A percentile compares a stretch with the other conserved stretches of the same genome.
Evolutionary conservation across 2,797 vertebrate genomes (phyloP).

Genomic region (Ciconia nigra): DNA sequence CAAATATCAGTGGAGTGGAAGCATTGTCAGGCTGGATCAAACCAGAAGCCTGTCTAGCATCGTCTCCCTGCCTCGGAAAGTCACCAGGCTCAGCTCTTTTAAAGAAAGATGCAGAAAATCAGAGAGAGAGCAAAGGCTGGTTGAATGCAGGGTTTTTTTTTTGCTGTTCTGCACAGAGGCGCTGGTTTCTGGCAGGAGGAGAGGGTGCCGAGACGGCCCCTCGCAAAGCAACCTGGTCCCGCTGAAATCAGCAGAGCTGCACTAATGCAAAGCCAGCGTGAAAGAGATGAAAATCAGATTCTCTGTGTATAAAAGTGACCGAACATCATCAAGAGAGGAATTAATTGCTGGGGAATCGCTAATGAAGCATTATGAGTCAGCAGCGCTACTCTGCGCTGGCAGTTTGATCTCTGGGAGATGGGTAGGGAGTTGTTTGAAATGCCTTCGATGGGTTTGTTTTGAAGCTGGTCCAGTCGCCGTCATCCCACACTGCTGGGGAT

Average conservation of each 20-base stretch:
- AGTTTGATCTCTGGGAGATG: neutral
- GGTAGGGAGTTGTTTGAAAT: neutral
- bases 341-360: slow-evolving; percentile 12
- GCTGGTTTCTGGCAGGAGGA: neutral
- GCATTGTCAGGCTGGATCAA: neutral
- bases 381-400: neutral
- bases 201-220: neutral
- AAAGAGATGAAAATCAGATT: neutral
- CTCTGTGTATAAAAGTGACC: neutral
- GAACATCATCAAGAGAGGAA: neutral
- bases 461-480: neutral
- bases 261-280: neutral
- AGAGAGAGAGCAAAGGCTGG: neutral
- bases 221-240: rapidly evolving
- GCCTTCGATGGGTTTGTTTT: neutral
- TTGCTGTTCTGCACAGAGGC: neutral
- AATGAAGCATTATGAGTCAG: slow-evolving; percentile 31
- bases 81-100: neutral
- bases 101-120: neutral
- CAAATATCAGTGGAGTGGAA: neutral
- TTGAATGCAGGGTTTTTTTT: neutral
- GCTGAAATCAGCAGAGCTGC: neutral
- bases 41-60: neutral
- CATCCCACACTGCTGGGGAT: neutral
- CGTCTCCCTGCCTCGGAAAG: neutral